Evolutionary conservation across 1,140 invertebrate species (phyloP), one percentile per base, ranked within the genome.

Genomic region (Zaprionus davidi): DNA sequence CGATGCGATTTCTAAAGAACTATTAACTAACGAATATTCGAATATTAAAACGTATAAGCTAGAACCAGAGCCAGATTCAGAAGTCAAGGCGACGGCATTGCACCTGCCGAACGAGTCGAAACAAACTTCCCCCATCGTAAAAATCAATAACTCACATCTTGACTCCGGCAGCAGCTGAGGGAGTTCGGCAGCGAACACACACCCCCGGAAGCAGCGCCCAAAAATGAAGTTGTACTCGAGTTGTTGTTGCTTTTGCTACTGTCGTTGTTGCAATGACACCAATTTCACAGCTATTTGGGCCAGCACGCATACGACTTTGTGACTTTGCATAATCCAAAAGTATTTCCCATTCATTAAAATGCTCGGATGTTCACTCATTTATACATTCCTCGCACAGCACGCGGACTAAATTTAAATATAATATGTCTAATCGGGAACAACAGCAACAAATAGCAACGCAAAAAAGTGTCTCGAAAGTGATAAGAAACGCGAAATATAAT

Each of bases 331-430:
- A 51, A 51, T 51, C 46, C 20, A 51, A 51, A 24, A 51, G 41
- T 7, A n/a, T 46, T 46, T 2, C 7, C 46, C 20, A 51, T 51
- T 24, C 20, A 51, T 51, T 51, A 13, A 22, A 12, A 51, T 22
- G 46, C 46, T 13, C 46, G 20, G 46, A 12, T 20, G 12, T 51
- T 22, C 46, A 13, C 46, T 12, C 22, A 22, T 22, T 51, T 24
- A 46, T 46, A 17, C 7, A 24, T 51, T 13, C 22, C 7, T 24
- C 13, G 69, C 49, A 59, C 70, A 87, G 80, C 83, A 81, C 77
- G 59, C 41, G 60, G 72, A 88, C 84, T 84, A 88, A 81, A 78
- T 84, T 71, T 87, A 88, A 84, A 81, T 88, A 66, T 87, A 87
- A 84, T 75, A 58, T 46, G n/a, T 44, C 41, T 57, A 55, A 28